These are phyloP conservation scores for Emmelina monodactyla DNA, from an alignment of 2,888 invertebrate species.

Conservation along the genomic window DNA sequence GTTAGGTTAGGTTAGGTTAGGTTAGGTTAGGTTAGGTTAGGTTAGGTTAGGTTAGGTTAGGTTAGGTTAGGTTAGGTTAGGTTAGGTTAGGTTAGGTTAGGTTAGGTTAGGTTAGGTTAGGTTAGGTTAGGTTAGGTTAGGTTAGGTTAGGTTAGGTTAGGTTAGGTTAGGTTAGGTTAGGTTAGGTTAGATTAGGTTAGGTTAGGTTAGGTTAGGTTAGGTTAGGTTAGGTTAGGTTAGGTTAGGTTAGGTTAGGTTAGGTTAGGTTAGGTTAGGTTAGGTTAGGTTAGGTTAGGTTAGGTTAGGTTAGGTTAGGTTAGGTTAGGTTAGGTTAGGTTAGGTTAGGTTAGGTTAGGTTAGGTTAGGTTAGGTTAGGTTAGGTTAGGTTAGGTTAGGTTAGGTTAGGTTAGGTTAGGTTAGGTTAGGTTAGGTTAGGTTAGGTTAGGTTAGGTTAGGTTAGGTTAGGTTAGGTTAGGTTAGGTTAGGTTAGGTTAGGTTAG, in stretches of 20 bases:
- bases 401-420: constrained; percentile 10
- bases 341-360: constrained; percentile 10
- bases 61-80: constrained; percentile 15
- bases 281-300: constrained; percentile 13
- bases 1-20: constrained; percentile 15
- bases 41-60: constrained; percentile 15
- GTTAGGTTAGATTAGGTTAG: constrained; percentile 16
- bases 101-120: constrained; percentile 16
- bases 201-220: constrained; percentile 15
- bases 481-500: constrained; percentile 10
- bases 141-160: constrained; percentile 9
- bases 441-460: constrained; percentile 10
- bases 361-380: constrained; percentile 10
- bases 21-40: constrained; percentile 16
- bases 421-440: constrained; percentile 10
- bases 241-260: constrained; percentile 16
- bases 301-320: constrained; percentile 10
- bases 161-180: constrained; percentile 15
- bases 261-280: constrained; percentile 16
- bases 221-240: constrained; percentile 16
- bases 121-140: constrained; percentile 8
- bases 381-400: constrained; percentile 10
- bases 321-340: constrained; percentile 10
- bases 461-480: constrained; percentile 10
- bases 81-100: constrained; percentile 16